phyloP scores from a whole-genome alignment of 2,113 vertebrate genomes.

The Protomyctophum bolini region DNA sequence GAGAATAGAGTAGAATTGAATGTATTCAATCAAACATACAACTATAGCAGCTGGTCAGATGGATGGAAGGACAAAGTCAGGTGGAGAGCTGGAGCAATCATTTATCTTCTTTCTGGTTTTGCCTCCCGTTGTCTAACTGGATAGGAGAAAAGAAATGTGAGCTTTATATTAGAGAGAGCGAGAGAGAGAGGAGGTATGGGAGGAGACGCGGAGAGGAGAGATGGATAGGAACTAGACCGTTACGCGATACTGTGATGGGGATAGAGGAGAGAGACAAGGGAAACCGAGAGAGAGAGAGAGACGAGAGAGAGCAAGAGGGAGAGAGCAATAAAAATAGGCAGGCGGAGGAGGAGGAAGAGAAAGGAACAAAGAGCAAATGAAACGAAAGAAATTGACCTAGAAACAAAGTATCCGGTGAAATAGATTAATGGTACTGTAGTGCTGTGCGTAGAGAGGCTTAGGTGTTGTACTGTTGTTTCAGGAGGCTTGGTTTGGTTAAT shows the following conservation, averaged over 20 bases:
- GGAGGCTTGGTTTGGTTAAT: slow-evolving; percentile 53
- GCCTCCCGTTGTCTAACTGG: slow-evolving; percentile 27
- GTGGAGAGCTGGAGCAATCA: not conserved
- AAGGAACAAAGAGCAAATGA: slow-evolving; percentile 25
- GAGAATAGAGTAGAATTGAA: not conserved
- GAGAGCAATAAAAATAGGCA: slow-evolving; percentile 23
- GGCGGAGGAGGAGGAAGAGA: slow-evolving; percentile 41
- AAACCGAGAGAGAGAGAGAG: slow-evolving; percentile 17
- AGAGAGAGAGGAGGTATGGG: not conserved
- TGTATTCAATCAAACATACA: slow-evolving; percentile 10
- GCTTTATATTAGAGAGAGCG: slow-evolving; percentile 57
- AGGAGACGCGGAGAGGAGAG: slow-evolving; percentile 29
- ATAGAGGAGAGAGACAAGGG: not conserved
- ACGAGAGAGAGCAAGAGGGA: not conserved
- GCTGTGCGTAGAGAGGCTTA: slow-evolving; percentile 24
- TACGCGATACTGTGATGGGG: slow-evolving; percentile 49
- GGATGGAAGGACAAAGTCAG: slow-evolving; percentile 6
- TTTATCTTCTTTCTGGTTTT: not conserved
- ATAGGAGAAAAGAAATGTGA: slow-evolving; percentile 64
- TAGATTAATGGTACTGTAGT: not conserved
- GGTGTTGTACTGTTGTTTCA: slow-evolving; percentile 35
- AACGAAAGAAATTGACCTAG: not conserved
- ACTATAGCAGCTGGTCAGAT: not conserved
- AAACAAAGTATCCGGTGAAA: not conserved
- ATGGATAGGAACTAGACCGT: slow-evolving; percentile 52